Base-by-base conservation (phyloP, 2,113 vertebrate genomes). In the Catharus minimus region DNA sequence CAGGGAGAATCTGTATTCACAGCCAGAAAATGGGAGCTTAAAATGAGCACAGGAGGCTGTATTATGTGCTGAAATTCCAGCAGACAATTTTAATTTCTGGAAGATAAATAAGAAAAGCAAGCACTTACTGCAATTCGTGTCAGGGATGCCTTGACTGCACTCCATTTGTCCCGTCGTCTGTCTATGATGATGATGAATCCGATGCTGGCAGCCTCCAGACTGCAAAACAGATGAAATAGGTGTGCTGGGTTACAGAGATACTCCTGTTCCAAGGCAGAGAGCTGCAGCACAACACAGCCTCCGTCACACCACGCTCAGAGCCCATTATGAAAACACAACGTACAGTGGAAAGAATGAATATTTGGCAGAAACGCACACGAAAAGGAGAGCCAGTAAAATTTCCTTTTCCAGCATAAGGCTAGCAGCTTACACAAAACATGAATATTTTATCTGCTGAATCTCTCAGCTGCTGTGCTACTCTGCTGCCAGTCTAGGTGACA, bases 91-190 rank as follows among this genome's bases (percentile, higher is more conserved):
- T 66, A 41, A 58, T 92, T 85, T 79, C 71, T 56, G 66, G 46
- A 28, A 72, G 53, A 56, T 32, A 69, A 86, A 77, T 43, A 58
- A 46, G 15, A 77, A 89, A 87, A 82, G 50, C 38, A 71, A 86
- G 41, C 90, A 98, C 98, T 98, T 97, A 99, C 99, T 91, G 99
- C 98, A 80, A 99, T 99, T 89, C 98, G 97, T 76, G 98, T 98
- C 62, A 99, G 97, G 41, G 99, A 99, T 46, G 98, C 98, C 94
- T 99, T 99, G 47, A 99, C 97, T 11, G 99, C 97, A 43, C 98
- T 99, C 99, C 99, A 99, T 97, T 98, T 99, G 98, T 99, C 99
- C 95, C 98, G 98, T 78, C 99, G 95, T 65, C 99, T 98, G 97
- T 99, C 99, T 8, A 99, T 99, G 86, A 99, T 97, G 90, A 99